Evolutionary conservation across 2,888 invertebrate species (phyloP), one percentile per base, ranked within the genome.

Genomic region (Epirrita christyi): DNA sequence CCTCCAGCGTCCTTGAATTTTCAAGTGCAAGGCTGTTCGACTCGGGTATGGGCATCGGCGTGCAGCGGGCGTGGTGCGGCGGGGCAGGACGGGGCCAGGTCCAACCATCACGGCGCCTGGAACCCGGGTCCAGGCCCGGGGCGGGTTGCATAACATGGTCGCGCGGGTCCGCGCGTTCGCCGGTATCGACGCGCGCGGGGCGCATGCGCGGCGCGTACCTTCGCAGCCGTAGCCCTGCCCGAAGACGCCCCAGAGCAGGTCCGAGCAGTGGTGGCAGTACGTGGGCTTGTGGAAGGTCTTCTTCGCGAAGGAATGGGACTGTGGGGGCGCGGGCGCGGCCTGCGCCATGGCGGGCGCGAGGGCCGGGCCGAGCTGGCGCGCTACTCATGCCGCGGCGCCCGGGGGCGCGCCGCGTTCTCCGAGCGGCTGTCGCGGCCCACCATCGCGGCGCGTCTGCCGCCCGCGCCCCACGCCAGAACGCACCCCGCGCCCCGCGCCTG

Each of bases 211-310:
- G 68, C 76, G 85, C 93, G 93, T 93, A 99, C 99, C 98, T 97
- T 99, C 99, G 95, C 99, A 99, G 91, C 98, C 97, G 94, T 97
- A 98, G 93, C 99, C 99, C 94, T 99, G 99, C 93, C 98, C 98
- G 92, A 99, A 98, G 93, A 99, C 96, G 91, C 99, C 99, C 99
- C 99, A 99, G 86, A 99, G 96, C 95, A 99, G 96, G 93, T 99
- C 99, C 92, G 98, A 98, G 95, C 99, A 99, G 94, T 99, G 98
- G 94, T 99, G 99, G 94, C 99, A 99, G 94, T 99, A 99, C 83
- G 98, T 98, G 91, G 99, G 99, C 95, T 99, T 99, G 94, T 99
- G 99, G 95, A 99, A 99, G 93, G 98, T 99, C 94, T 99, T 99
- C 96, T 99, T 99, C 93, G 96, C 96, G 96, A 99, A 99, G 95